A percentile compares a stretch with the other conserved stretches of the same genome.
These are phyloP conservation scores for Aphidius ervi DNA, from an alignment of 1,140 invertebrate species.

Conservation along the genomic window DNA sequence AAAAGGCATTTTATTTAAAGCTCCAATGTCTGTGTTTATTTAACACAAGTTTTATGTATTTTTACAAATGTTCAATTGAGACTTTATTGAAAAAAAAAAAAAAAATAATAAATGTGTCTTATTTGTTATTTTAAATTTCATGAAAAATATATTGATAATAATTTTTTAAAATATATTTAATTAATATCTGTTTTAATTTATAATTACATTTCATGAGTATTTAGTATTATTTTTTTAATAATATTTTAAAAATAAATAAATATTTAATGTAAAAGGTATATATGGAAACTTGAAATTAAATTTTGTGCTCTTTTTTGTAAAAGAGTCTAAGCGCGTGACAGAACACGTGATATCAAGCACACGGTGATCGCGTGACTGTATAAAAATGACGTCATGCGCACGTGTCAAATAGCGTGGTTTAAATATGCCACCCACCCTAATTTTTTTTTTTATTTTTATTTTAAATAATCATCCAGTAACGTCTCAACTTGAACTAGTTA, in stretches of 20 bases:
- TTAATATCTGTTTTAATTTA: too few species aligned
- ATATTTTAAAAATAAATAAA: too few species aligned
- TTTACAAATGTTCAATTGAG: background rate
- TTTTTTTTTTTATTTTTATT: too few species aligned
- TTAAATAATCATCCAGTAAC: conserved; percentile 29
- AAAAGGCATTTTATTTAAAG: conserved; percentile 31
- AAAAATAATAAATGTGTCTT: too few species aligned
- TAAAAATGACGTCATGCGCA: conserved; percentile 49
- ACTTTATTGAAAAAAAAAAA: background rate
- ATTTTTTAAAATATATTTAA: too few species aligned
- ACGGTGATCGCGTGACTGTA: conserved; percentile 51
- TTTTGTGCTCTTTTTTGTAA: background rate
- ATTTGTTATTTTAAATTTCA: too few species aligned
- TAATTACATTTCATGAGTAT: too few species aligned
- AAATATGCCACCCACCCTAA: conserved; percentile 21
- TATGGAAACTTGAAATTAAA: background rate
- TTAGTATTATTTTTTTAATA: too few species aligned
- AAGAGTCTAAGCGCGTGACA: conserved; percentile 45
- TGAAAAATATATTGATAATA: too few species aligned
- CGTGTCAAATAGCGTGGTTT: conserved; percentile 51
- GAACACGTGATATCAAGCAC: conserved; percentile 52
- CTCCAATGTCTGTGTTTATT: background rate
- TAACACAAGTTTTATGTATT: conserved; percentile 1
- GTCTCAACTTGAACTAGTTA: conserved; percentile 27
- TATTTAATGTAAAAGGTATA: too few species aligned